Base-by-base conservation (phyloP, 2,888 invertebrate species). In the Papilio demoleus region DNA sequence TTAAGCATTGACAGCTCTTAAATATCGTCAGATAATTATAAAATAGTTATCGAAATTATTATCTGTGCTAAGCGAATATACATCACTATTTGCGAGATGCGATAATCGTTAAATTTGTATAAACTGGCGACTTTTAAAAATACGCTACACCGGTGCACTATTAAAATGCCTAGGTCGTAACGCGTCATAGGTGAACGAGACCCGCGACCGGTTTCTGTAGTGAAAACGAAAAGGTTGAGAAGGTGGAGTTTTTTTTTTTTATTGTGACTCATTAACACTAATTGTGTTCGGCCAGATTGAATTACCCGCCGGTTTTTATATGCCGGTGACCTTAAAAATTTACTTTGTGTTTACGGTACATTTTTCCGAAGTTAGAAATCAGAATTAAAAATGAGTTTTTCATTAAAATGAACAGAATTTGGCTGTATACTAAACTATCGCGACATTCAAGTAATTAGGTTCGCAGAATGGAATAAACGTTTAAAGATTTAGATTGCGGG, bases 151-250 rank as follows among this genome's bases (percentile, higher is more conserved):
- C 53, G 65, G 14, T 50, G 65, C 69, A 56, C 56, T 65, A 65
- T 56, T 53, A 70, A 69, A 69, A 65, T 65, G 65, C 61, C 65
- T 70, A 70, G 69, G 69, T 70, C 69, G 69, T 62, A 65, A 65
- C 61, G 61, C 69, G 69, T 70, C 65, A 70, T 70, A 65, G 65
- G 62, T 65, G 69, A 70, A 45, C 65, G 65, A 62, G 69, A 65
- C 24, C 45, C 17, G 61, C 22, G 14, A 65, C 65, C 65, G 65
- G 56, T 65, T 58, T 36, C 12, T 17, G 42, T 42, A 31, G 53
- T 62, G 65, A 70, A 70, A 70, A 61, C 69, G 65, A 56, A 61
- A 69, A 60, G 65, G 56, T 62, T 70, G 65, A 27, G 14, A 53
- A 42, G 60, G 22, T 42, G 65, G 59, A 42, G 42, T 65, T 65